phyloP scores from a whole-genome alignment of 2,113 vertebrate genomes.

The Excalfactoria chinensis region DNA sequence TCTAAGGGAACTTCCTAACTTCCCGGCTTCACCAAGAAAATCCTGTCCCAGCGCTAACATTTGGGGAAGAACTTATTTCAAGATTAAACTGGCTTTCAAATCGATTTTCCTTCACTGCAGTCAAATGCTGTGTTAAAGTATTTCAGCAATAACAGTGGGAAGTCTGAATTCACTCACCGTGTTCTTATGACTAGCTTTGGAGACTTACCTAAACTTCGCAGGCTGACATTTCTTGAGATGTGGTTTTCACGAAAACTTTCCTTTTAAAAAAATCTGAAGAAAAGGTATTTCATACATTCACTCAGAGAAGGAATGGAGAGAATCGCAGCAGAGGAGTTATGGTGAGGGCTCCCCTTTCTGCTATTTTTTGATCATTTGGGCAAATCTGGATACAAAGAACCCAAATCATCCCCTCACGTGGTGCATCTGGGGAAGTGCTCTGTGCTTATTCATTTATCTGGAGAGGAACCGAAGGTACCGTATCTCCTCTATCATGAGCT shows the following conservation, averaged over 20 bases:
- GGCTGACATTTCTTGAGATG: not conserved
- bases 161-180: not conserved
- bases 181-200: not conserved
- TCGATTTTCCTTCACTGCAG: not conserved
- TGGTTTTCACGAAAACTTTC: not conserved
- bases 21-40: not conserved
- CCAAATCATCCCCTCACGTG: not conserved
- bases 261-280: not conserved
- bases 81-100: not conserved
- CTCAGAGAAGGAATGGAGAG: not conserved
- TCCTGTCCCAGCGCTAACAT: not conserved
- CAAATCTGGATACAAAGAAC: not conserved
- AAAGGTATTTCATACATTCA: not conserved
- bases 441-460: not conserved
- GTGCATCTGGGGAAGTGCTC: not conserved
- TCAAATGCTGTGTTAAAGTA: not conserved
- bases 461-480: not conserved
- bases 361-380: not conserved
- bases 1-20: not conserved
- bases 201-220: conserved; percentile 14
- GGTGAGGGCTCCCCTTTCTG: not conserved
- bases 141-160: not conserved
- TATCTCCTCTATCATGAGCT: not conserved
- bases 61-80: not conserved
- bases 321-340: not conserved